Conservation (phyloP, 35 echinoderm and acorn worm species). For the Apostichopus californicus region DNA sequence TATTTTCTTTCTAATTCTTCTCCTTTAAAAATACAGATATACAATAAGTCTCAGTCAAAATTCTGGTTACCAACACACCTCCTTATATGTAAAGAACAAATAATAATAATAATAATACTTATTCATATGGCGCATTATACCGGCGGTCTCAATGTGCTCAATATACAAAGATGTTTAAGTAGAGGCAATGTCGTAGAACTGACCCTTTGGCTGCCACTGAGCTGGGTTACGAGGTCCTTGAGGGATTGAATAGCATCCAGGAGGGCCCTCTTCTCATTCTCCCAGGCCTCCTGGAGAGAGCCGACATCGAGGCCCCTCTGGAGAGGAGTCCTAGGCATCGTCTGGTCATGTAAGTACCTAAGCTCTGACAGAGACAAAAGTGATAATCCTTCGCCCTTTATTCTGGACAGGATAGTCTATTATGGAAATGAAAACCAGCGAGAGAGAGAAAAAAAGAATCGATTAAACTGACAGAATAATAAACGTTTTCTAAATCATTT, state of each 20-base stretch:
- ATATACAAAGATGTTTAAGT: too few relatives aligned
- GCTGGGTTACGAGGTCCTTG: constrained; percentile 85
- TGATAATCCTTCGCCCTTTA: constrained; percentile 84
- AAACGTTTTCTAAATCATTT: background rate
- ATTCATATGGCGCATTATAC: too few relatives aligned
- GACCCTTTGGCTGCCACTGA: constrained; percentile 68
- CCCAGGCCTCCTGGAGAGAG: constrained; percentile 79
- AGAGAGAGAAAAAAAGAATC: background rate
- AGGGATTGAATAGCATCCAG: constrained; percentile 89
- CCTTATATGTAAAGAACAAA: too few relatives aligned
- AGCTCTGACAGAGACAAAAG: constrained; percentile 93
- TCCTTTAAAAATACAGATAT: too few relatives aligned
- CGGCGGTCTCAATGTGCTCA: background rate
- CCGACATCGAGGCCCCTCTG: constrained; percentile 69
- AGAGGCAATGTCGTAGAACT: constrained; percentile 1
- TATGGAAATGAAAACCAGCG: too few relatives aligned
- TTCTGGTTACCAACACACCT: too few relatives aligned
- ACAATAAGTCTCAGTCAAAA: too few relatives aligned
- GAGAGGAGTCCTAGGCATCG: constrained; percentile 53
- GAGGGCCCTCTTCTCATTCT: constrained; percentile 86
- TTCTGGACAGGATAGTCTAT: constrained; percentile 73
- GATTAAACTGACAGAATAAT: background rate
- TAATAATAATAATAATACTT: background rate
- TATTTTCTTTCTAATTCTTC: too few relatives aligned
- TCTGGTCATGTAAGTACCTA: constrained; percentile 81